phyloP scores from a whole-genome alignment of 2,888 invertebrate genomes.

The Stenodera caucasica region DNA sequence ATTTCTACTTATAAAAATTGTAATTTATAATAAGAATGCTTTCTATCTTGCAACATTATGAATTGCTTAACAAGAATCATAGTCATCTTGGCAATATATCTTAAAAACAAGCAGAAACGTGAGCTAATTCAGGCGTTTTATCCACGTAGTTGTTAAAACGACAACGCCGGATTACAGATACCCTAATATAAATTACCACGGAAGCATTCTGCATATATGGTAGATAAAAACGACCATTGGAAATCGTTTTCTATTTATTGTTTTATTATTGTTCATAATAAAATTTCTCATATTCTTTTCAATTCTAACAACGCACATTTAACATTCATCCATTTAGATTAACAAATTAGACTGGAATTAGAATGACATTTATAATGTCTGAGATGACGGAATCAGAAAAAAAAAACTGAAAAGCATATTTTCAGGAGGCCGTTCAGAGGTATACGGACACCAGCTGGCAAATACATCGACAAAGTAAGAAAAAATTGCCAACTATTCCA shows the following conservation, averaged over 20 bases:
- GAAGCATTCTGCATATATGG: slow-evolving; percentile 4
- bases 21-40: slow-evolving; percentile 15
- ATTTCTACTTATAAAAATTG: slow-evolving; percentile 6
- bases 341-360: not conserved
- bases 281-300: too few relatives aligned
- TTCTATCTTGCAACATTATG: slow-evolving; percentile 17
- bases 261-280: not conserved
- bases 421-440: slow-evolving; percentile 67
- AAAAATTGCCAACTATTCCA: slow-evolving; percentile 30
- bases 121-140: slow-evolving; percentile 26
- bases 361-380: slow-evolving; percentile 8
- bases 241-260: not conserved
- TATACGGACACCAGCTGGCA: slow-evolving; percentile 76
- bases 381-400: not conserved
- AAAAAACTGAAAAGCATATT: slow-evolving; percentile 22
- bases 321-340: not conserved
- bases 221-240: not conserved
- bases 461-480: slow-evolving; percentile 66
- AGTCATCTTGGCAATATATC: slow-evolving; percentile 21
- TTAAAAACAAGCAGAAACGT: slow-evolving; percentile 21
- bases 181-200: slow-evolving; percentile 11
- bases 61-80: slow-evolving; percentile 19
- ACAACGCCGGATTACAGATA: slow-evolving; percentile 21
- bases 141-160: slow-evolving; percentile 21
- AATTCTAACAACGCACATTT: too few relatives aligned